phyloP scores from a whole-genome alignment of 1,140 invertebrate genomes.

The Phocides pigmalion region DNA sequence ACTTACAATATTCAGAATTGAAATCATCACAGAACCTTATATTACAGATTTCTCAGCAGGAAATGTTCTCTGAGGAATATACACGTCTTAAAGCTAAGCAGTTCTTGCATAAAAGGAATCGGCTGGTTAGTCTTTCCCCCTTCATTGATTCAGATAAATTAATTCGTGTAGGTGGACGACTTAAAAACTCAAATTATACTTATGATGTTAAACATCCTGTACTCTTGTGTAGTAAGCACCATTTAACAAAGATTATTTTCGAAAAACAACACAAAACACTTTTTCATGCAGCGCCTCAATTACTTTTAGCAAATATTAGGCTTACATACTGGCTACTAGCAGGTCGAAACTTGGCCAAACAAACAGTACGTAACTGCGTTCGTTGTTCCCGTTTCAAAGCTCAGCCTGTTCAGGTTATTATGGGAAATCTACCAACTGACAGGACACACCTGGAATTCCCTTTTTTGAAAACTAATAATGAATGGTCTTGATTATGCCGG shows the following conservation, averaged over 20 bases:
- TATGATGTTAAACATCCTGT: constrained; percentile 38
- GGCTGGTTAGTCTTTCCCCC: constrained; percentile 46
- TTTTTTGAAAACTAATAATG: constrained; percentile 25
- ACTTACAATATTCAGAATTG: constrained; percentile 15
- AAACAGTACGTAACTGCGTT: constrained; percentile 18
- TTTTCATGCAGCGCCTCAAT: constrained; percentile 22
- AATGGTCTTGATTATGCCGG: constrained; percentile 27
- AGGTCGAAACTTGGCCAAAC: constrained; percentile 13
- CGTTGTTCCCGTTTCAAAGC: constrained; percentile 14
- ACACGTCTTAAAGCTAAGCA: constrained; percentile 12
- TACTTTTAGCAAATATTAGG: constrained; percentile 10
- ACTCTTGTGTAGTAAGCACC: constrained; percentile 36
- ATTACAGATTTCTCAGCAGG: constrained; percentile 22
- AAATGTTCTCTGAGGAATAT: constrained; percentile 30
- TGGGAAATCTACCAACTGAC: constrained; percentile 19
- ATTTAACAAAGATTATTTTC: constrained; percentile 33
- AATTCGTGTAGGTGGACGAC: constrained; percentile 51
- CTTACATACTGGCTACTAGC: constrained; percentile 16
- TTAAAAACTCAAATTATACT: constrained; percentile 34
- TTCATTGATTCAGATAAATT: constrained; percentile 61
- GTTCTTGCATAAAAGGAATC: constrained; percentile 34
- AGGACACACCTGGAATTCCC: constrained; percentile 20
- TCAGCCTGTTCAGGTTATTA: constrained; percentile 17
- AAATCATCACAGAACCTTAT: constrained; percentile 25
- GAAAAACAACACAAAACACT: constrained; percentile 10